Evolutionary conservation across 1,140 invertebrate species (phyloP).

Genomic region (Bilobella aurantiaca): DNA sequence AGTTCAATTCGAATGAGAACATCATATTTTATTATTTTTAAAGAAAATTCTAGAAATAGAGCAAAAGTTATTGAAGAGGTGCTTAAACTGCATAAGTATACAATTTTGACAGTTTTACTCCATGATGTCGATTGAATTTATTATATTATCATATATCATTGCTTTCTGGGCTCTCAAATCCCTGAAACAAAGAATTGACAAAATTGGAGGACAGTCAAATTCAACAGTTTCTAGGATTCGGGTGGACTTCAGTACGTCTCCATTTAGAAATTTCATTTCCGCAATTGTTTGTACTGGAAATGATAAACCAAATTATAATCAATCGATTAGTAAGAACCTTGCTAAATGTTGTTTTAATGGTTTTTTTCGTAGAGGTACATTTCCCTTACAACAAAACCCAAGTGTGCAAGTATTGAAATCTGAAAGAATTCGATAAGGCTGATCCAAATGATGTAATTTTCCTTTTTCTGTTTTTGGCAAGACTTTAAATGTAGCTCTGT

Average conservation of each 20-base stretch:
- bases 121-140: neutral
- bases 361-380: conserved; percentile 34
- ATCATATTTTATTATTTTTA: no score
- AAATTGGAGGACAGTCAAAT: conserved; percentile 52
- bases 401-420: conserved; percentile 54
- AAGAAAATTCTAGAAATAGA: no score
- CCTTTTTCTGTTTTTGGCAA: conserved; percentile 38
- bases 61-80: no score
- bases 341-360: neutral
- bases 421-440: conserved; percentile 48
- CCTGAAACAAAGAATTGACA: conserved; percentile 47
- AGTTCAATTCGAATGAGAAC: no score
- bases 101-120: neutral
- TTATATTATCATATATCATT: neutral
- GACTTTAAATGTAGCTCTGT: conserved; percentile 49
- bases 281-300: conserved; percentile 50
- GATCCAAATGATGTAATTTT: conserved; percentile 23
- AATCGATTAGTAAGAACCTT: neutral
- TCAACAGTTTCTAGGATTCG: conserved; percentile 48
- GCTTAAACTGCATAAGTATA: neutral
- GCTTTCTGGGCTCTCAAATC: conserved; percentile 52
- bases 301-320: conserved; percentile 3
- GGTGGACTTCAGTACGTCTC: conserved; percentile 39
- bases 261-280: conserved; percentile 46
- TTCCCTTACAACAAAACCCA: conserved; percentile 48